Conservation (phyloP, 2,888 invertebrate genomes). For the Cremastobaeus sp. region DNA sequence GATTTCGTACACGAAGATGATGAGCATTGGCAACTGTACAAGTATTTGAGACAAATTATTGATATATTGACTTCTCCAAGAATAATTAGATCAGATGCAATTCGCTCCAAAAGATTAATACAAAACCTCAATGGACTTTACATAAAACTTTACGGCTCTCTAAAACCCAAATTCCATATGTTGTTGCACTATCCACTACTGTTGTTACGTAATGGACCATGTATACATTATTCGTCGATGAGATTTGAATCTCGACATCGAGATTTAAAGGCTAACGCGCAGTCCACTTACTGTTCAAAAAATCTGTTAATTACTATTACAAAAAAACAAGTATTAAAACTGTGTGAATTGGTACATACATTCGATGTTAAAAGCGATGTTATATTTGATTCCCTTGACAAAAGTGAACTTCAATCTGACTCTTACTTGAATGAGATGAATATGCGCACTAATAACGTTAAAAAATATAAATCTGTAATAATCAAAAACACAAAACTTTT, state of each 20-base stretch:
- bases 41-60: no score
- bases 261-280: slow-evolving; percentile 24
- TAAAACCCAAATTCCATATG: slow-evolving; percentile 26
- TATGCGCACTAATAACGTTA: no score
- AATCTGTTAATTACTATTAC: slow-evolving; percentile 21
- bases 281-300: slow-evolving; percentile 1
- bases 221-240: slow-evolving; percentile 19
- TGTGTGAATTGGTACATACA: slow-evolving; percentile 9
- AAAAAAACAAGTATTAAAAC: slow-evolving; percentile 20
- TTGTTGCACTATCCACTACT: slow-evolving; percentile 12
- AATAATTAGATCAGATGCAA: neutral
- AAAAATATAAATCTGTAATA: no score
- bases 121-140: neutral
- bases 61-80: no score
- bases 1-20: slow-evolving; percentile 5
- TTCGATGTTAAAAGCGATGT: no score
- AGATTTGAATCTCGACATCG: slow-evolving; percentile 21
- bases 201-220: slow-evolving; percentile 16
- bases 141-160: neutral
- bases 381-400: no score
- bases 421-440: no score
- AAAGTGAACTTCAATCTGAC: no score
- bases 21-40: slow-evolving; percentile 27
- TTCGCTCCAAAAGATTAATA: neutral
- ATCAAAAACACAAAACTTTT: no score